Evolutionary conservation across 2,888 invertebrate genomes (phyloP), one percentile per base, ranked within the genome.

Genomic region (Mesochorus sp.): DNA sequence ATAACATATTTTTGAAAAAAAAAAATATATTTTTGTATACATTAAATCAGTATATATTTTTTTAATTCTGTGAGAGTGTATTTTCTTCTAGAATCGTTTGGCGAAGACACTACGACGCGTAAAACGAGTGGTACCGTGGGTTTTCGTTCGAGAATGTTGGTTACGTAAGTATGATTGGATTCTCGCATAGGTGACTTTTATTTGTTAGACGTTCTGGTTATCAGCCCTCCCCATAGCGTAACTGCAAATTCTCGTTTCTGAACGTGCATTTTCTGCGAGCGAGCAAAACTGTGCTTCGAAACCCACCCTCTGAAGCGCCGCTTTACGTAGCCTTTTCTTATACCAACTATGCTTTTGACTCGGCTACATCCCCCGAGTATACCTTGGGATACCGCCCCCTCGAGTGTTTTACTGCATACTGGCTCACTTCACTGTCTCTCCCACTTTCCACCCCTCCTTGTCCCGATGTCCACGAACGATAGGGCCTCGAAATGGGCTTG

Each of bases 131-230:
- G n/a, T n/a, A n/a, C n/a, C n/a, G n/a, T n/a, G n/a, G n/a, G n/a
- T n/a, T n/a, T n/a, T n/a, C n/a, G n/a, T n/a, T n/a, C n/a, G n/a
- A n/a, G n/a, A n/a, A n/a, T n/a, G n/a, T n/a, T n/a, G n/a, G n/a
- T n/a, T n/a, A n/a, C n/a, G n/a, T n/a, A n/a, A n/a, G n/a, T n/a
- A n/a, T n/a, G n/a, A n/a, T n/a, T n/a, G n/a, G n/a, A n/a, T n/a
- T n/a, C n/a, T n/a, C n/a, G n/a, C n/a, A n/a, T n/a, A n/a, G 26
- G 42, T 71, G 8, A 86, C 83, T 82, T 83, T 83, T 81, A 14
- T 4, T 51, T 19, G n/a, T 6, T n/a, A 14, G 12, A n/a, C n/a
- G 12, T 83, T 86, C 81, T 85, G 84, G 81, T 82, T 82, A 81
- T 81, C 81, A 81, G 83, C 4, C 21, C n/a, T 21, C 10, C 24